Evolutionary conservation across 2,888 invertebrate genomes (phyloP), one percentile per base, ranked within the genome.

Genomic region (Laothoe populi): DNA sequence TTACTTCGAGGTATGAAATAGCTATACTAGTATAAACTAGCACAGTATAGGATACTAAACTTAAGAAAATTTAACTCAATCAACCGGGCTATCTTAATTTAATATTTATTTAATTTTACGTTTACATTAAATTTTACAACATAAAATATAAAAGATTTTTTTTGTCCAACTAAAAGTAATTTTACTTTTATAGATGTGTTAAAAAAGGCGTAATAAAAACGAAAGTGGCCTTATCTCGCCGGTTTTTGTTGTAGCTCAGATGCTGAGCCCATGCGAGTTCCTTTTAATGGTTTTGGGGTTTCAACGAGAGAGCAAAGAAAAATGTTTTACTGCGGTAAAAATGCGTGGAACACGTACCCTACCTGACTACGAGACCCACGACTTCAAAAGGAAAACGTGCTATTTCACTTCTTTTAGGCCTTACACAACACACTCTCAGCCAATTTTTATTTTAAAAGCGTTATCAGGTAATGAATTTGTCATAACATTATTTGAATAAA

Each of bases 211-310:
- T 66, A 63, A 68, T 68, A 72, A 70, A 70, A 65, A 48, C 68
- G 66, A 70, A 74, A 68, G 77, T 73, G 71, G 64, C 64, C 66
- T 74, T 74, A 74, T 76, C 73, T 75, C 62, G 63, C 64, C 61
- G 46, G 61, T 62, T 71, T 77, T 76, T 74, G 72, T 70, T 70
- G 66, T 69, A 63, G 60, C 59, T 77, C 70, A 72, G 65, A 69
- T 72, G 73, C 64, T 73, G 69, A 73, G 75, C 73, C 75, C 73
- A 69, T 73, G 63, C 69, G 69, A 75, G 70, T 75, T 73, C 65
- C 71, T 73, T 76, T 71, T 78, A 75, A 78, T 74, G 75, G 71
- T 69, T 79, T 77, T 69, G 70, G 71, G 74, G 68, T 65, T 70
- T 66, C 66, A 68, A 64, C 63, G 64, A 61, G 67, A 71, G 71